Evolutionary conservation across 2,888 invertebrate genomes (phyloP), one percentile per base, ranked within the genome.

Genomic region (Caenorhabditis becei): DNA sequence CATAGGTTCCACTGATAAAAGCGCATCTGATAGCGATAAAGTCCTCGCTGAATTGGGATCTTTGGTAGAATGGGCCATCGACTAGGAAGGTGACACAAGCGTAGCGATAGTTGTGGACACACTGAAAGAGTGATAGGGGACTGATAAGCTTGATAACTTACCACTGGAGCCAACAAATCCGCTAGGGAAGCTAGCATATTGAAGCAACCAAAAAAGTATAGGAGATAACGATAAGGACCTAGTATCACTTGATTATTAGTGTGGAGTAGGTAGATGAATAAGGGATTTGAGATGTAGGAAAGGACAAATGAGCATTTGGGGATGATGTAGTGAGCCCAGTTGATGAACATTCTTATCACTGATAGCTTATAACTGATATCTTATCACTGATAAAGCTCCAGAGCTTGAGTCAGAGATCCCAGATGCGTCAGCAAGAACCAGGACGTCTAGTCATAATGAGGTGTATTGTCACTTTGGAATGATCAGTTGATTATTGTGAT

Each of bases 261-360:
- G 14, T 41, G 32, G n/a, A 66, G 35, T 18, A 66, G n/a, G 23
- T 41, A 66, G n/a, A 66, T 41, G 18, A 66, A 66, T 0, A 66
- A 0, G 1, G 53, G 65, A 41, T 66, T 66, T 0, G 37, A 26
- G 54, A 66, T 54, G 4, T 54, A 53, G 4, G 65, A 37, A 2
- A 66, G 8, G n/a, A 66, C 5, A 26, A 66, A 66, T 11, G 65
- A 66, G 14, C 53, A 24, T 20, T 66, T 66, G 0, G 65, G 65
- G 10, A 54, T n/a, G n/a, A 23, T 23, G 41, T 66, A 35, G 18
- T 66, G 65, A 41, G 32, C 53, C 37, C 37, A 66, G 41, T 54
- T 66, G 54, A 54, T 16, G 24, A 26, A 54, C 65, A 66, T 66
- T n/a, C n/a, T n/a, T n/a, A n/a, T n/a, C n/a, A n/a, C n/a, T n/a